Base-by-base conservation (phyloP, 2,888 invertebrate species). In the Syrphus vitripennis region DNA sequence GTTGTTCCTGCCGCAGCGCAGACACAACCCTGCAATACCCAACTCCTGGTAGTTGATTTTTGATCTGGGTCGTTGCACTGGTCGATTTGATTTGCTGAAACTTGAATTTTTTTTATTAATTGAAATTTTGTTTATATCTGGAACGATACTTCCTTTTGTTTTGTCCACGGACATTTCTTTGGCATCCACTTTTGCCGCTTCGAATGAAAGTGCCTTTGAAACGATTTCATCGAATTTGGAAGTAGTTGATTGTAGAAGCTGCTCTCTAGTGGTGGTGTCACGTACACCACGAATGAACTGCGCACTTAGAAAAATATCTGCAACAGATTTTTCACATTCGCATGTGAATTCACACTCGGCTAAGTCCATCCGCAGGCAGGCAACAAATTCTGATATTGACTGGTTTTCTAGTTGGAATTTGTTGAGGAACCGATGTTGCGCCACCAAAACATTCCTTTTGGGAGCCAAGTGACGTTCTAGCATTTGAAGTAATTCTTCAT, bases 131-230 rank as follows among this genome's bases (percentile, higher is more conserved):
- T 26, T 55, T 37, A 70, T 70, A 1, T 77, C 69, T 34, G 42
- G 45, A 59, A 34, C 57, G 21, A 48, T 48, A 57, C 55, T 57
- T 0, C 16, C 55, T 57, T 57, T 57, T 57, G 31, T 4, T 31
- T 57, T 57, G 0, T 57, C 55, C 19, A 45, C 45, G 16, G 55
- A 16, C 19, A 31, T 21, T 14, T 59, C 57, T 7, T 19, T 59
- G 16, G 48, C 50, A 70, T 77, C 61, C 14, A 69, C 5, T 77
- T 45, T 80, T 2, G 80, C 76, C 0, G 84, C 76, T 29, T 86
- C 84, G 1, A 81, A 65, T 19, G 69, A 21, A 12, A 77, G n/a
- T 21, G 84, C 77, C 5, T 70, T 55, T 29, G 40, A 19, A 24
- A 53, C 48, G 12, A 21, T 48, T 48, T 48, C 48, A 5, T 48